These are phyloP conservation scores for Furcifer pardalis DNA, from an alignment of 2,797 vertebrate genomes.

Conservation along the genomic window DNA sequence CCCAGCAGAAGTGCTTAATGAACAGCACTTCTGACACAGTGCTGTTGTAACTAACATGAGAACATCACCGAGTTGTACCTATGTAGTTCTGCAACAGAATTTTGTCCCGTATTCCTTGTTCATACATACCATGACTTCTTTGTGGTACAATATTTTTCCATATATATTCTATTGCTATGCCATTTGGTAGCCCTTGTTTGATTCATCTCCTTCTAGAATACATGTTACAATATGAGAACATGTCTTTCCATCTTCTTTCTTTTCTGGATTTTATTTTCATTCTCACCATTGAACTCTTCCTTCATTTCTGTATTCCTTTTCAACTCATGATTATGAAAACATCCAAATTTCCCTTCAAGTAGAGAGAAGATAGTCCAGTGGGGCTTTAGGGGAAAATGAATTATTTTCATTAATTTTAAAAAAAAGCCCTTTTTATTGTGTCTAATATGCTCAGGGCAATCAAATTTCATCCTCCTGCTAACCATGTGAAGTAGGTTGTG, in stretches of 20 bases:
- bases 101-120: background rate
- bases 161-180: background rate
- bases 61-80: too few species aligned
- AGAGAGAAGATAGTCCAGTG: background rate
- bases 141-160: background rate
- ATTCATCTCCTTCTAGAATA: background rate
- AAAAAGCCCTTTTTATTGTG: background rate
- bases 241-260: background rate
- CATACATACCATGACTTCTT: background rate
- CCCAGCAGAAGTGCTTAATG: too few species aligned
- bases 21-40: too few species aligned
- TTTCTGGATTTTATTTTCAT: background rate
- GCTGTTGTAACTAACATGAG: too few species aligned
- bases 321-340: background rate
- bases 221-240: background rate
- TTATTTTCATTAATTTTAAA: background rate
- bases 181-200: background rate
- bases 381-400: background rate
- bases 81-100: too few species aligned
- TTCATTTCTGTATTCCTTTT: background rate
- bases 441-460: background rate
- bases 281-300: background rate
- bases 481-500: background rate
- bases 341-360: background rate
- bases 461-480: constrained; percentile 1